Percentiles rank a stretch among this genome's conserved stretches.
These are phyloP conservation scores for Diadophis punctatus DNA, from an alignment of 2,113 vertebrate species.

Conservation along the genomic window DNA sequence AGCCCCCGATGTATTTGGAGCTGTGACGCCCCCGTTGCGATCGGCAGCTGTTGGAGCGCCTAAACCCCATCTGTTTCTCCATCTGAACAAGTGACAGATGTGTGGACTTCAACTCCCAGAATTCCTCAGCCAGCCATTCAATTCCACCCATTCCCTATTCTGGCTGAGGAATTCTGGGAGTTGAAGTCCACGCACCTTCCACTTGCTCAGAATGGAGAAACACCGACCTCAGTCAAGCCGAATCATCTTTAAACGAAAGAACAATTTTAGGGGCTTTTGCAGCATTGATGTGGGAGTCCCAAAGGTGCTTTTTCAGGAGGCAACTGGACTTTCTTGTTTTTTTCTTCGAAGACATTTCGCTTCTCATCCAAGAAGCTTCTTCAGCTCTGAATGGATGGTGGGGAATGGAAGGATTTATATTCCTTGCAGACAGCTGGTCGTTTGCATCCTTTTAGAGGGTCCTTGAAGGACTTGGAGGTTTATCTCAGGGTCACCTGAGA, in stretches of 20 bases:
- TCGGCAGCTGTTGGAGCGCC: background rate
- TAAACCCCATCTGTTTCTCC: background rate
- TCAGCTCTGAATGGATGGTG: too few species aligned
- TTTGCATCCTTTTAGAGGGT: too few species aligned
- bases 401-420: too few species aligned
- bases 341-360: too few species aligned
- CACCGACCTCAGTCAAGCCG: background rate
- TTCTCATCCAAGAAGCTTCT: too few species aligned
- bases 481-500: too few species aligned
- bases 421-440: too few species aligned
- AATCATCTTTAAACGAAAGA: background rate
- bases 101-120: background rate
- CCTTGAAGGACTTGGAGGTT: too few species aligned
- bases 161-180: background rate
- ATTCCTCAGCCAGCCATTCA: background rate
- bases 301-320: too few species aligned
- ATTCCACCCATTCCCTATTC: too few species aligned
- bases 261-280: background rate
- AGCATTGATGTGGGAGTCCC: background rate
- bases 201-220: background rate
- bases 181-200: background rate
- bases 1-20: background rate
- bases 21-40: background rate
- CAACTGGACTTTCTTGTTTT: too few species aligned
- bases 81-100: background rate